A percentile compares a stretch with the other conserved stretches of the same genome.
phyloP scores from a whole-genome alignment of 2,113 vertebrate genomes.

The Erythrocebus patas region DNA sequence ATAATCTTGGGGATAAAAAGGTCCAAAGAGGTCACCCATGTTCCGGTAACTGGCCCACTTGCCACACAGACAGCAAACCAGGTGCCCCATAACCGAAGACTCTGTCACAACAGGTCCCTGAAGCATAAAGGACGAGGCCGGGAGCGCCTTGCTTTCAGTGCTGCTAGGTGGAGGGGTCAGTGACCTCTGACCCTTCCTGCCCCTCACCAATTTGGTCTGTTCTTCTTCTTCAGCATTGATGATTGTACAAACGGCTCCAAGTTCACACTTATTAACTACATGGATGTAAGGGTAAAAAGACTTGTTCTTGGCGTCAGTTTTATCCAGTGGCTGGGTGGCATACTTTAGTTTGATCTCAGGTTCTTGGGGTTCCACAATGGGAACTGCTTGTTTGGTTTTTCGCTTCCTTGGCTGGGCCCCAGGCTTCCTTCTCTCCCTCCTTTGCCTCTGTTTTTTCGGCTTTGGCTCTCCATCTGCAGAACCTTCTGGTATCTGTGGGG shows the following conservation, averaged over 20 bases:
- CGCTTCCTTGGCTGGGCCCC: slow-evolving; percentile 81
- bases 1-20: slow-evolving; percentile 97
- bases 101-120: slow-evolving; percentile 94
- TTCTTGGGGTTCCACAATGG: slow-evolving; percentile 86
- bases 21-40: slow-evolving; percentile 97
- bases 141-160: slow-evolving; percentile 90
- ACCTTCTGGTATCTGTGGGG: slow-evolving; percentile 83
- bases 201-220: slow-evolving; percentile 87
- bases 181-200: slow-evolving; percentile 85
- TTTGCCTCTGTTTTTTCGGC: slow-evolving; percentile 88
- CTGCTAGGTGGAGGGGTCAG: slow-evolving; percentile 87
- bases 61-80: slow-evolving; percentile 97
- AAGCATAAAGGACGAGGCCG: slow-evolving; percentile 92
- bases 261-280: slow-evolving; percentile 94
- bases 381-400: slow-evolving; percentile 83
- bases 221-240: slow-evolving; percentile 96
- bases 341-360: slow-evolving; percentile 89
- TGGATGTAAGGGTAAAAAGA: slow-evolving; percentile 96
- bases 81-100: slow-evolving; percentile 90
- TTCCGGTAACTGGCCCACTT: slow-evolving; percentile 99
- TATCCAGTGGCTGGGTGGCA: slow-evolving; percentile 84
- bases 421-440: slow-evolving; percentile 87
- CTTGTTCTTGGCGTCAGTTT: slow-evolving; percentile 87
- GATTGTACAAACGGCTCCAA: slow-evolving; percentile 95
- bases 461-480: slow-evolving; percentile 84